Percentiles rank a stretch among this genome's conserved stretches.
Evolutionary conservation across 2,888 invertebrate genomes (phyloP).

Genomic region (Ophion slaviceki): DNA sequence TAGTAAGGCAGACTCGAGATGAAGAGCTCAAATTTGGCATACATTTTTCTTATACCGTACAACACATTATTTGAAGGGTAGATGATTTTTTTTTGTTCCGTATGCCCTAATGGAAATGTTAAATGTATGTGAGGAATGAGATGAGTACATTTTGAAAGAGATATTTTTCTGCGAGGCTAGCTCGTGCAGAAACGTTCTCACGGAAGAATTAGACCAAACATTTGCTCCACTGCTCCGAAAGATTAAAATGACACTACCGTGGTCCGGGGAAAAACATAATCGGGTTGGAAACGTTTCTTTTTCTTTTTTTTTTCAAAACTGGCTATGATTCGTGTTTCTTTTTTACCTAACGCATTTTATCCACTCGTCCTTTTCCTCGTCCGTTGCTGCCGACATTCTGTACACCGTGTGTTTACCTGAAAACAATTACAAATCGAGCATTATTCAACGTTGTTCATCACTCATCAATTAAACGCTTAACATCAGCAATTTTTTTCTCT

Average conservation of each 20-base stretch:
- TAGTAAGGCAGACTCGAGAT: too few species aligned
- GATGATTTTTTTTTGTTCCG: too few species aligned
- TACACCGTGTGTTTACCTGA: constrained; percentile 91
- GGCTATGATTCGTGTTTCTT: not conserved
- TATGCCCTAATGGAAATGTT: too few species aligned
- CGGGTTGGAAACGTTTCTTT: not conserved
- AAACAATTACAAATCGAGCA: constrained; percentile 55
- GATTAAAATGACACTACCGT: not conserved
- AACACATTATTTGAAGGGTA: too few species aligned
- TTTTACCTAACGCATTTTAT: constrained; percentile 92
- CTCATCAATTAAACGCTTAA: not conserved
- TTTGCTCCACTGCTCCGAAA: not conserved
- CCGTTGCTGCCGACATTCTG: constrained; percentile 98
- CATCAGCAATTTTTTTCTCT: not conserved
- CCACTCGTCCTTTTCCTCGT: constrained; percentile 98
- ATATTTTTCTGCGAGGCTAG: not conserved
- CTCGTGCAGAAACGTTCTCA: not conserved
- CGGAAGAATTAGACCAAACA: not conserved
- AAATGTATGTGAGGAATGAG: too few species aligned
- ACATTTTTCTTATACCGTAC: too few species aligned
- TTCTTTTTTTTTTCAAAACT: not conserved
- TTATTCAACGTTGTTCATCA: not conserved
- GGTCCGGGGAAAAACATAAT: not conserved
- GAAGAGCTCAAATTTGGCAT: too few species aligned
- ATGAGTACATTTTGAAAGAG: too few species aligned